Conservation (phyloP, 2,113 vertebrate genomes). For the Laticauda laticaudata region DNA sequence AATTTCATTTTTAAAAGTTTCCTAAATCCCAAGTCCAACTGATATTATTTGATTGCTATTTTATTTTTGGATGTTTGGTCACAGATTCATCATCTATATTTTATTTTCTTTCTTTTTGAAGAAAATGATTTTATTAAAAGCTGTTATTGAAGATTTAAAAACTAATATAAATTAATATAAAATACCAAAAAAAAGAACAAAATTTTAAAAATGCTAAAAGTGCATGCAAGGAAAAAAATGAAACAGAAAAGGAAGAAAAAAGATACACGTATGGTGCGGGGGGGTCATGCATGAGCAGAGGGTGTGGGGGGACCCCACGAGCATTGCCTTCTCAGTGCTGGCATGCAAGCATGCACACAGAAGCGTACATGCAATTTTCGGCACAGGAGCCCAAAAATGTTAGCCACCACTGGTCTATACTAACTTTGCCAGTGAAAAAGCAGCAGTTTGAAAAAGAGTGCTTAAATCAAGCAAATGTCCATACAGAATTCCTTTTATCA, state of each 20-base stretch:
- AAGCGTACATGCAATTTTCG: too few species aligned
- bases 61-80: not conserved
- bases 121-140: not conserved
- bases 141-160: not conserved
- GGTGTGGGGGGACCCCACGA: too few species aligned
- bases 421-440: not conserved
- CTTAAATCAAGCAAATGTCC: not conserved
- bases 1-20: not conserved
- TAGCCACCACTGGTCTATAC: not conserved
- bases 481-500: not conserved
- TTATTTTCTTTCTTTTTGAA: not conserved
- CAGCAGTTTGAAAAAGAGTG: not conserved
- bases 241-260: not conserved
- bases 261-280: not conserved
- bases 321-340: too few species aligned
- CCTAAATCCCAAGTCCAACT: not conserved
- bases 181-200: not conserved
- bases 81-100: not conserved
- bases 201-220: not conserved
- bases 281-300: too few species aligned
- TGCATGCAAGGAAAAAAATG: not conserved
- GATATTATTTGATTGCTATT: not conserved
- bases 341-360: too few species aligned
- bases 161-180: not conserved
- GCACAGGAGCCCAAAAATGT: too few species aligned